These are phyloP conservation scores for Pangasius macronema DNA, from an alignment of 2,797 vertebrate genomes.

Conservation along the genomic window DNA sequence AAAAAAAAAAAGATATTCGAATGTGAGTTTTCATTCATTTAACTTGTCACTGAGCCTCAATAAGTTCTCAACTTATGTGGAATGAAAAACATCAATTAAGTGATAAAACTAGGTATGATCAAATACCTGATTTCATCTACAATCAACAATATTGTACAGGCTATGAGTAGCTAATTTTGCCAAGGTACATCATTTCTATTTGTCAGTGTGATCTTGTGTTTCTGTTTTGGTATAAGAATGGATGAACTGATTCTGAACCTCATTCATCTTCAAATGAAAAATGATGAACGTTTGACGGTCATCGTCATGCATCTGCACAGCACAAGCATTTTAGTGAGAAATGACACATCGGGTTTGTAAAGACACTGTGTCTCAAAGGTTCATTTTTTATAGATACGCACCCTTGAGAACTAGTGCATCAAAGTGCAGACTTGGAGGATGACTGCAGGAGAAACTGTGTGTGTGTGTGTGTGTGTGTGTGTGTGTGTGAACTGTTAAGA, in stretches of 20 bases:
- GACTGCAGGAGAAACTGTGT: background rate
- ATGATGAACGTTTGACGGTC: slow-evolving; percentile 32
- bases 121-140: background rate
- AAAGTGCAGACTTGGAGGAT: slow-evolving; percentile 8
- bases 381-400: slow-evolving; percentile 4
- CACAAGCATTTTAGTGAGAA: slow-evolving; percentile 7
- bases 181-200: background rate
- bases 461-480: background rate
- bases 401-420: background rate
- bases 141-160: background rate
- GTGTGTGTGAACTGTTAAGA: background rate
- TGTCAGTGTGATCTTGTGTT: background rate
- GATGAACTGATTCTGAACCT: slow-evolving; percentile 5
- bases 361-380: background rate
- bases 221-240: background rate
- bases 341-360: background rate
- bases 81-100: background rate
- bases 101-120: background rate
- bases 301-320: slow-evolving; percentile 64
- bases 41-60: background rate
- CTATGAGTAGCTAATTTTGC: background rate
- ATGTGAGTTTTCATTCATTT: background rate
- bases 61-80: background rate
- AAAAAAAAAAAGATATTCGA: background rate
- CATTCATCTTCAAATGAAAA: slow-evolving; percentile 19